A percentile compares a stretch with the other conserved stretches of the same genome.
Conservation (phyloP, 2,113 vertebrate genomes). For the Chloropsis cyanopogon region DNA sequence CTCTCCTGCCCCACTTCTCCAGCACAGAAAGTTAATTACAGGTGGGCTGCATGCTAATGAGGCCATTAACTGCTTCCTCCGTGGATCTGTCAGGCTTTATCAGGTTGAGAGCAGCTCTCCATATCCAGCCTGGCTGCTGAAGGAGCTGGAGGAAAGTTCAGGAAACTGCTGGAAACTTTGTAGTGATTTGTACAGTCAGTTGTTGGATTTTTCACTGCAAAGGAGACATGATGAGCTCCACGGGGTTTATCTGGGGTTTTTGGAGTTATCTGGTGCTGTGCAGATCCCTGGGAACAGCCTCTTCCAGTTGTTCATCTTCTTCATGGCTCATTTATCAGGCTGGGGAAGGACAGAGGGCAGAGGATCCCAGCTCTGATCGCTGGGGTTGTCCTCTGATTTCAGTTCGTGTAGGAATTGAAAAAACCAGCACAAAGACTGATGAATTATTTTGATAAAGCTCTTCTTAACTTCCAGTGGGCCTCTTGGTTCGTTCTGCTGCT, state of each 20-base stretch:
- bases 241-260: background rate
- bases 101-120: background rate
- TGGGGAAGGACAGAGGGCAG: background rate
- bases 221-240: background rate
- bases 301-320: background rate
- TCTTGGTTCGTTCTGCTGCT: background rate
- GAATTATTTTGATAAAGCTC: background rate
- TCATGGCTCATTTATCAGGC: background rate
- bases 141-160: background rate
- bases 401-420: background rate
- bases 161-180: background rate
- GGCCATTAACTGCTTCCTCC: background rate
- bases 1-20: background rate
- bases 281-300: background rate
- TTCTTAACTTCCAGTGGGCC: background rate
- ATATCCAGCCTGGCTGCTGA: background rate
- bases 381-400: background rate
- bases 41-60: background rate
- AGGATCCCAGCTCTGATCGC: background rate
- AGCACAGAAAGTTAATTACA: background rate
- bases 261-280: background rate
- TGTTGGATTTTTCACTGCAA: background rate
- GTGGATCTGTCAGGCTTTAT: background rate
- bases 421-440: background rate
- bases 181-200: background rate